Evolutionary conservation across 2,113 vertebrate species (phyloP).

Genomic region (Crotalus helleri): DNA sequence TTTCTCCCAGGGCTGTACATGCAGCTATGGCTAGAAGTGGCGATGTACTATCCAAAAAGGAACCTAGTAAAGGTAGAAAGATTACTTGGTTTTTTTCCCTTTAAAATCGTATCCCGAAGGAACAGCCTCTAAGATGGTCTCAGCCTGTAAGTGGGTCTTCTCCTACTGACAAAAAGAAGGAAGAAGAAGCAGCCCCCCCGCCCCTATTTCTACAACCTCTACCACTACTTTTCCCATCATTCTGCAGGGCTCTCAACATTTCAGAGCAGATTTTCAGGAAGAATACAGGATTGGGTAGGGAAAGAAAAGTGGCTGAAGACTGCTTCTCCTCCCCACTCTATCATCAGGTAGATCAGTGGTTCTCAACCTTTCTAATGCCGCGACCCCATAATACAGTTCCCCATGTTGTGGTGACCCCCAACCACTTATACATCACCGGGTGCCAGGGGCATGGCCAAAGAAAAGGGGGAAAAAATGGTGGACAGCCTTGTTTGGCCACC

Average conservation of each 20-base stretch:
- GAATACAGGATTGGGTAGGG: neutral
- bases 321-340: neutral
- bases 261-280: neutral
- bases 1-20: constrained; percentile 90
- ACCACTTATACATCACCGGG: too few relatives aligned
- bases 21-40: constrained; percentile 84
- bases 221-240: neutral
- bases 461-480: too few relatives aligned
- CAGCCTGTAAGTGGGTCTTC: neutral
- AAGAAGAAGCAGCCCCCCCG: neutral
- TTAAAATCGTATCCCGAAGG: neutral
- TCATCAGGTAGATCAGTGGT: neutral
- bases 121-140: neutral
- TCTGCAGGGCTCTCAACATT: neutral
- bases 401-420: too few relatives aligned
- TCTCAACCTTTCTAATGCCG: too few relatives aligned
- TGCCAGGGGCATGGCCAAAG: too few relatives aligned
- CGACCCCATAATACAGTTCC: too few relatives aligned
- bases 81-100: neutral
- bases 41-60: constrained; percentile 85
- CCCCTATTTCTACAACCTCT: neutral
- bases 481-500: too few relatives aligned
- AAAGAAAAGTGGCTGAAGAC: neutral
- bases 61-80: constrained; percentile 70
- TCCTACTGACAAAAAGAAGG: neutral